Evolutionary conservation across 2,113 vertebrate genomes (phyloP), one percentile per base, ranked within the genome.

Genomic region (Oreochromis tanganicae): DNA sequence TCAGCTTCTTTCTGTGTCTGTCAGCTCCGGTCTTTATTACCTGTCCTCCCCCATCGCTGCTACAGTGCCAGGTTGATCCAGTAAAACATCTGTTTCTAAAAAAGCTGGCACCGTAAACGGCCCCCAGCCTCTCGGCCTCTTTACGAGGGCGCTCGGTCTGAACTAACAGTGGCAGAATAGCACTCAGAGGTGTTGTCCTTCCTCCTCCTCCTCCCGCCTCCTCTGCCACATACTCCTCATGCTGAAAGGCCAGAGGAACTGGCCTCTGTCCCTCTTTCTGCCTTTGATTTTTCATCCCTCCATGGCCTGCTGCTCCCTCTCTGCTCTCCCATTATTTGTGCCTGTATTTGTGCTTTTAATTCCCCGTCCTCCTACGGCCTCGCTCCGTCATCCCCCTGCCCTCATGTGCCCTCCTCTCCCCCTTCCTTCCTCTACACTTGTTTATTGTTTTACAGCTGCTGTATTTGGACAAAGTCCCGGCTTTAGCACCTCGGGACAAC

Each of bases 1-100:
- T 52, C 57, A 83, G 80, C 57, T 83, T 63, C 16, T 83, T 9
- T 66, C 61, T 66, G 56, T 55, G 56, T 61, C 68, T 48, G 50
- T 79, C 91, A 81, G 86, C 56, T 55, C 36, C 9, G 2, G 11
- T 24, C 80, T 83, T 85, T 87, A 88, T 61, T 54, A 81, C 85
- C 68, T 55, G 41, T 32, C 71, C 57, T 82, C 29, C 56, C 85
- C 46, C 9, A 21, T 75, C 16, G 4, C 24, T 29, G 71, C 75
- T 73, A 4, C 83, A 29, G 82, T 59, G 80, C 82, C 82, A 9
- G 61, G 56, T 43, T 50, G 68, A 80, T 88, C 83, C 86, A 83
- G 87, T 91, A 84, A 93, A 91, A 92, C 93, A 95, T 94, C 91
- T 94, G 93, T 92, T 92, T 90, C 80, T 81, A 50, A 84, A 75